Evolutionary conservation across 1,140 invertebrate species (phyloP).

Genomic region (Anagrus nilaparvatae): DNA sequence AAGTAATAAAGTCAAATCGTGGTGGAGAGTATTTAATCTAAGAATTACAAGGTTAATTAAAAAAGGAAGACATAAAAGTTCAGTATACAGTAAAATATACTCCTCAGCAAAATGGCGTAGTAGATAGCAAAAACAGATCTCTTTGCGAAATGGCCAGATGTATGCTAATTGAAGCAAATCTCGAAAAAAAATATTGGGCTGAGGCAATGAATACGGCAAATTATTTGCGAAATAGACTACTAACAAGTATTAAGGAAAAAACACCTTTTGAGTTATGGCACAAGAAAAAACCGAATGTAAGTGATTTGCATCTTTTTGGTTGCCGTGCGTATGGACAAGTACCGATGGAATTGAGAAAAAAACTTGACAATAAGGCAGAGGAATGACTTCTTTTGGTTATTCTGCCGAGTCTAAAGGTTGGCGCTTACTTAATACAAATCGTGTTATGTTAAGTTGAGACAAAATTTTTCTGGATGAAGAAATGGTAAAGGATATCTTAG

Average conservation of each 20-base stretch:
- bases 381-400: conserved; percentile 17
- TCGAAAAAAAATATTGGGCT: conserved; percentile 10
- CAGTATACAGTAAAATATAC: conserved; percentile 8
- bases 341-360: too few species aligned
- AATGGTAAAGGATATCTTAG: too few species aligned
- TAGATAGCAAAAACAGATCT: conserved; percentile 20
- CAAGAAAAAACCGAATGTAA: not conserved
- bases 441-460: too few species aligned
- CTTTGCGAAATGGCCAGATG: conserved; percentile 20
- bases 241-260: conserved; percentile 5
- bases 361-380: too few species aligned
- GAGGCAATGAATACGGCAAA: conserved; percentile 12
- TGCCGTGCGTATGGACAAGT: not conserved
- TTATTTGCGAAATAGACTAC: conserved; percentile 12
- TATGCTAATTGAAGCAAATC: conserved; percentile 12
- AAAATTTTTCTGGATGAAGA: too few species aligned
- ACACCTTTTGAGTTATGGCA: conserved; percentile 22
- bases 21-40: conserved; percentile 3
- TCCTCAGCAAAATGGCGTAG: conserved; percentile 14
- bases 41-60: not conserved
- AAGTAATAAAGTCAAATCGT: conserved; percentile 13
- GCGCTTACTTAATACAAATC: conserved; percentile 21
- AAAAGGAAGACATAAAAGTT: not conserved
- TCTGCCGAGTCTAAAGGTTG: conserved; percentile 9
- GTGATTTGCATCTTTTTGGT: not conserved